Evolutionary conservation across 2,113 vertebrate genomes (phyloP), one percentile per base, ranked within the genome.

Genomic region (Recurvirostra avosetta): DNA sequence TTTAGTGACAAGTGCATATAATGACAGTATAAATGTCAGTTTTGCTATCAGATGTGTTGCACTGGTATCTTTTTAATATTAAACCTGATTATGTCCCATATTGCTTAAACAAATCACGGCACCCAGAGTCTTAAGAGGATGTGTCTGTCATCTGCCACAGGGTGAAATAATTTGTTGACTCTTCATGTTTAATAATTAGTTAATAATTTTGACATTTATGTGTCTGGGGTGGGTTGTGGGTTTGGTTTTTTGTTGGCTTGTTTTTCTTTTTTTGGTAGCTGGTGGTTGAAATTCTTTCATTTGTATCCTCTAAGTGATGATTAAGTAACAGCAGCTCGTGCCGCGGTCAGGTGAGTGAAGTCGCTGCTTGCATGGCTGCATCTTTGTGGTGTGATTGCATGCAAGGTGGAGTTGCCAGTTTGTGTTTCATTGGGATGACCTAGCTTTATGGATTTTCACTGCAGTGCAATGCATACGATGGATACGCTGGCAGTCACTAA

Each of bases 1-100:
- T 95, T 94, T 94, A 80, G 53, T 89, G 70, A 68, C 88, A 95
- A 92, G 81, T 93, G 67, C 41, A 22, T 53, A 27, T 96, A 95
- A 96, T 85, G 73, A 90, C 49, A 85, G 67, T 66, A 47, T 96
- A 95, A 97, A 96, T 93, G 92, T 82, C 72, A 94, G 36, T 93
- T 96, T 96, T 94, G 66, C 90, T 90, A 8, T 92, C 62, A 72
- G 55, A 92, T 70, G 38, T 66, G 55, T 80, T 90, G 30, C 5
- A 1, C 9, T 87, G 23, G 9, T 73, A 56, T 65, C 45, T 92
- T 88, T 68, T 92, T 92, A 68, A 52, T 76, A 68, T 52, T 75
- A 83, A 90, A 70, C n/a, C 32, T 43, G 47, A 66, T 66, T 88
- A 34, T 59, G 4, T 88, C 34, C 77, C 25, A 50, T 67, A 61